phyloP scores from a whole-genome alignment of 2,888 invertebrate genomes.

The Oligia latruncula region DNA sequence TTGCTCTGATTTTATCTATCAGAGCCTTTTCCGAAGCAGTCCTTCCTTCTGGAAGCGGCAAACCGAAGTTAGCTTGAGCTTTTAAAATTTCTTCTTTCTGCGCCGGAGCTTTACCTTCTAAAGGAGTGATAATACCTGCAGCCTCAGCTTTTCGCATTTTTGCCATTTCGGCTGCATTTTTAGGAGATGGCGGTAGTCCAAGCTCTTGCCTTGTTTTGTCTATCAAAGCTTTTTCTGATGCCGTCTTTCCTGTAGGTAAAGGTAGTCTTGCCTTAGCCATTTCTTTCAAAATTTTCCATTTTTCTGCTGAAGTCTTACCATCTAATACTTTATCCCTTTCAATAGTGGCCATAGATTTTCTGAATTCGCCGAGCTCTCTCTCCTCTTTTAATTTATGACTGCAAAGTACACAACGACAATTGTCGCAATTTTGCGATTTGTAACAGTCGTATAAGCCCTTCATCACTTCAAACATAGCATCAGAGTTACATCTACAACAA shows the following conservation, averaged over 20 bases:
- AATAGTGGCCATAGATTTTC: constrained; percentile 39
- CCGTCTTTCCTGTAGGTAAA: constrained; percentile 39
- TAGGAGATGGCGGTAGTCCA: constrained; percentile 50
- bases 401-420: constrained; percentile 81
- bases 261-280: constrained; percentile 33
- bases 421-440: constrained; percentile 81
- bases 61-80: neutral
- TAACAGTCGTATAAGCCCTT: constrained; percentile 84
- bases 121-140: constrained; percentile 47
- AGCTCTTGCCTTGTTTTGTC: constrained; percentile 28
- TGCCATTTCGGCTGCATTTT: constrained; percentile 28
- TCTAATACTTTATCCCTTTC: constrained; percentile 36
- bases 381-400: constrained; percentile 69
- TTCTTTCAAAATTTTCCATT: constrained; percentile 39
- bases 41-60: constrained; percentile 1
- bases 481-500: constrained; percentile 74
- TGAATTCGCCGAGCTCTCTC: constrained; percentile 21
- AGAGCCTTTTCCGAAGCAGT: constrained; percentile 47
- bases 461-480: constrained; percentile 85
- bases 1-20: constrained; percentile 16
- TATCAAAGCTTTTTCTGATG: constrained; percentile 46
- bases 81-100: constrained; percentile 57
- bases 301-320: constrained; percentile 40
- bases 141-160: constrained; percentile 40
- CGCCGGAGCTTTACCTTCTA: constrained; percentile 60